Percentiles rank a stretch among this genome's conserved stretches.
Conservation (phyloP, 2,888 invertebrate genomes). For the Rhagonycha fulva region DNA sequence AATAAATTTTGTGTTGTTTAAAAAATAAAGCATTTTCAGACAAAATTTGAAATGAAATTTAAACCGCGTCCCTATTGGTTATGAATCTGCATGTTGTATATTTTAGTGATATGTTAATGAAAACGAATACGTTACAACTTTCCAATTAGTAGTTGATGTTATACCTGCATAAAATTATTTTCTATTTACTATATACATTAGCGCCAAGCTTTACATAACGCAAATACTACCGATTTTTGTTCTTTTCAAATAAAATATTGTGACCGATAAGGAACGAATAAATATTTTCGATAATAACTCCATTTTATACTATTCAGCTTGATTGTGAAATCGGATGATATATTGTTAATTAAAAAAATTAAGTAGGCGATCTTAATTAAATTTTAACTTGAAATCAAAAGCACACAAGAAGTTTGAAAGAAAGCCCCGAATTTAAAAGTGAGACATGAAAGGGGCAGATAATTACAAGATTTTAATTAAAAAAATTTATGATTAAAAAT, state of each 20-base stretch:
- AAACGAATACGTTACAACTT: constrained; percentile 21
- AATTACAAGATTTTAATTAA: constrained; percentile 40
- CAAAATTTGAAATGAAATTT: not conserved
- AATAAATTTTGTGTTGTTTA: too few species aligned
- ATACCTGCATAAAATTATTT: constrained; percentile 11
- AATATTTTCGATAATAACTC: not conserved
- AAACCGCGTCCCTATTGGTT: not conserved
- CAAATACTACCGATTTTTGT: not conserved
- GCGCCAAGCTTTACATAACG: not conserved
- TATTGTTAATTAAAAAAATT: not conserved
- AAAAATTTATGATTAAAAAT: constrained; percentile 40
- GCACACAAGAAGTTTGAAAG: constrained; percentile 39
- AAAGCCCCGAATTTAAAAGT: constrained; percentile 42
- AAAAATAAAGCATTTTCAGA: not conserved
- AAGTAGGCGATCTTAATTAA: constrained; percentile 26
- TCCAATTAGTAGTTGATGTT: constrained; percentile 16
- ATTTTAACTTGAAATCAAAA: constrained; percentile 42
- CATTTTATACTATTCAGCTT: not conserved
- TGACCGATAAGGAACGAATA: not conserved
- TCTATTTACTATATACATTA: not conserved
- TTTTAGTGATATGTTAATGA: constrained; percentile 35
- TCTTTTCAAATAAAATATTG: not conserved
- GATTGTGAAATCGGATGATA: not conserved
- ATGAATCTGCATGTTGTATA: constrained; percentile 34
- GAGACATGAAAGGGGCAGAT: constrained; percentile 36